Conservation (phyloP, 64 coral and sea anemone species). For the Stylophora pistillata region DNA sequence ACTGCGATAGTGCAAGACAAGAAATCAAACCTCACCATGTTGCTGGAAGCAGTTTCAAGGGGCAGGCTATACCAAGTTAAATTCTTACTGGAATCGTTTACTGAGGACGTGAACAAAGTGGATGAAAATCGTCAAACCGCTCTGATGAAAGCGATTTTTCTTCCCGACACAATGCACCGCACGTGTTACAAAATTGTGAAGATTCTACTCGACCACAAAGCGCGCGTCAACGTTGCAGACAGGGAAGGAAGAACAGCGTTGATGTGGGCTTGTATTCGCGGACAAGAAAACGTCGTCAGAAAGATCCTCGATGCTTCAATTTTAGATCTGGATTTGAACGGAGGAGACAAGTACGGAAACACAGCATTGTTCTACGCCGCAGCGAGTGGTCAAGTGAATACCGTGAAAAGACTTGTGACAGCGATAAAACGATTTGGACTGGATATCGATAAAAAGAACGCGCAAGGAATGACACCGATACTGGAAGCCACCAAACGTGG, state of each 20-base stretch:
- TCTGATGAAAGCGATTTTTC: constrained; percentile 88
- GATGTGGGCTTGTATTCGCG: constrained; percentile 70
- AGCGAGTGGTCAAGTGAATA: constrained; percentile 42
- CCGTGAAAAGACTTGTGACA: constrained; percentile 59
- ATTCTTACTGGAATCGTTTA: constrained; percentile 74
- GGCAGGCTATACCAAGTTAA: constrained; percentile 92
- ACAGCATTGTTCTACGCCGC: constrained; percentile 82
- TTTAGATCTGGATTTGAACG: constrained; percentile 83
- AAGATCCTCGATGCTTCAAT: constrained; percentile 66
- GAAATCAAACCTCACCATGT: constrained; percentile 49
- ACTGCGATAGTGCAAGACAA: background rate
- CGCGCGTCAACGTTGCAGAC: constrained; percentile 75
- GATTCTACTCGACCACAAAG: constrained; percentile 68
- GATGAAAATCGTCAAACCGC: constrained; percentile 82
- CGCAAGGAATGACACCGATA: constrained; percentile 72
- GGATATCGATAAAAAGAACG: constrained; percentile 74
- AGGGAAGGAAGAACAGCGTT: constrained; percentile 63
- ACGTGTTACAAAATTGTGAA: constrained; percentile 83
- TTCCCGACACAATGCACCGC: constrained; percentile 74
- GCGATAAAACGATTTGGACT: constrained; percentile 84
- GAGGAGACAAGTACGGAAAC: constrained; percentile 62
- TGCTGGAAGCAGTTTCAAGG: constrained; percentile 66
- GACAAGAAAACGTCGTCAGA: constrained; percentile 52
- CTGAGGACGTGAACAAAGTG: constrained; percentile 74
- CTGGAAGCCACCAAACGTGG: constrained; percentile 62